These are phyloP conservation scores for Chaetodon trifasciatus DNA, from an alignment of 2,797 vertebrate species.

Conservation along the genomic window DNA sequence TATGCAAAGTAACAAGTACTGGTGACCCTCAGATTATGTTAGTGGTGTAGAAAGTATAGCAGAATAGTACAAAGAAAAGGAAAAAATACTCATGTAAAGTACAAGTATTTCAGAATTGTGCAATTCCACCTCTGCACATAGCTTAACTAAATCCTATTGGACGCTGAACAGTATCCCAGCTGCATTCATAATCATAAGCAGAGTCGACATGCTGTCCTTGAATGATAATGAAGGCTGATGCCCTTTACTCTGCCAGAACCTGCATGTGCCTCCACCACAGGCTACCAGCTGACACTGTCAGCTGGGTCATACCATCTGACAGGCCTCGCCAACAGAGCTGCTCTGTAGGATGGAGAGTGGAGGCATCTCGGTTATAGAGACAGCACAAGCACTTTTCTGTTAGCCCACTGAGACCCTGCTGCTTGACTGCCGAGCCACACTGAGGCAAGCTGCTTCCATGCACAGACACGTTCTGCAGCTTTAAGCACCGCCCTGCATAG, in stretches of 20 bases:
- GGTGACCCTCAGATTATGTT: background rate
- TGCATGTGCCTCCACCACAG: conserved; percentile 38
- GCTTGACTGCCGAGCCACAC: conserved; percentile 29
- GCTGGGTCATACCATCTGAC: conserved; percentile 42
- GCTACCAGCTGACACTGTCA: conserved; percentile 34
- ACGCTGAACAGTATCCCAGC: background rate
- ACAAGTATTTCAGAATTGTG: background rate
- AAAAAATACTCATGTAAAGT: background rate
- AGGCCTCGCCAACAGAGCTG: conserved; percentile 29
- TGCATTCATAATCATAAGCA: conserved; percentile 36
- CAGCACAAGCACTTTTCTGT: conserved; percentile 26
- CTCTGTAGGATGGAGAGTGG: conserved; percentile 27
- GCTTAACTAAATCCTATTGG: conserved; percentile 30
- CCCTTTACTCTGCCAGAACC: conserved; percentile 51
- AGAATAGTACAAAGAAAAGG: background rate
- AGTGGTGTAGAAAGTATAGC: background rate
- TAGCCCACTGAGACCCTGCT: conserved; percentile 26
- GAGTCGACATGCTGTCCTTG: conserved; percentile 31
- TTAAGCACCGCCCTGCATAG: conserved; percentile 6
- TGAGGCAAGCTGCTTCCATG: conserved; percentile 43
- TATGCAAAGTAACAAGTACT: background rate
- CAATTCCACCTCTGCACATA: conserved; percentile 18
- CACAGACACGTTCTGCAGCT: conserved; percentile 48
- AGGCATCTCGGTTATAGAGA: conserved; percentile 3
- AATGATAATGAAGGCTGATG: conserved; percentile 49